A percentile compares a stretch with the other conserved stretches of the same genome.
These are phyloP conservation scores for Pycnonotus jocosus DNA, from an alignment of 2,113 vertebrate species.

Conservation along the genomic window DNA sequence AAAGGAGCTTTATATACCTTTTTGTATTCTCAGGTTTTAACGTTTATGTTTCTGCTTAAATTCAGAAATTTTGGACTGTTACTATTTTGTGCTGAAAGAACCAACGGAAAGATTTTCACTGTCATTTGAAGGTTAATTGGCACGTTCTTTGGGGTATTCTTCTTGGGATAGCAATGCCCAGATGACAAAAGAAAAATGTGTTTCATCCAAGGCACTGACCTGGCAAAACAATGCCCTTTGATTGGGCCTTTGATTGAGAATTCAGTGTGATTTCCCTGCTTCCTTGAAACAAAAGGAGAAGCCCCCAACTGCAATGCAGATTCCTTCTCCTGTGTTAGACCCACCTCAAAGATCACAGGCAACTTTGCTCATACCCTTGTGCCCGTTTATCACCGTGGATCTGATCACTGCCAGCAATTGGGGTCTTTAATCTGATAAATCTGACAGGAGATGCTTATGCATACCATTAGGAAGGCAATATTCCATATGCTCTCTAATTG, in stretches of 20 bases:
- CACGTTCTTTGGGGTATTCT: neutral
- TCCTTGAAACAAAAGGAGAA: conserved; percentile 37
- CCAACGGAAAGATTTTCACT: neutral
- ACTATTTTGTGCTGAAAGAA: neutral
- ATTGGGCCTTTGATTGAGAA: neutral
- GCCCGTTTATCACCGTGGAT: neutral
- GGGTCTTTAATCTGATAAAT: conserved; percentile 49
- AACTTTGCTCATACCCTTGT: neutral
- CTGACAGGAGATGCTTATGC: conserved; percentile 52
- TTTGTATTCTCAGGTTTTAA: neutral
- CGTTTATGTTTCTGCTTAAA: neutral
- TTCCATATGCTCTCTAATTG: conserved; percentile 53
- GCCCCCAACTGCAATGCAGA: conserved; percentile 50
- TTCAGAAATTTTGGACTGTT: neutral
- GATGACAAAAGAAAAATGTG: neutral
- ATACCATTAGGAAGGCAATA: conserved; percentile 48
- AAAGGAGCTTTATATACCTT: neutral
- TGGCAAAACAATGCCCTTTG: conserved; percentile 6
- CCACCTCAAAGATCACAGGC: conserved; percentile 8
- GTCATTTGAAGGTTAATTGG: conserved; percentile 17
- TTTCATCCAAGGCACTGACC: neutral
- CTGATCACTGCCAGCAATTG: conserved; percentile 7
- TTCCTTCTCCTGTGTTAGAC: neutral
- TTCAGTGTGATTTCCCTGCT: neutral
- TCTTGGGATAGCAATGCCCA: neutral